Conservation (phyloP, 2,797 vertebrate genomes). For the Gymnoscopelus braueri region DNA sequence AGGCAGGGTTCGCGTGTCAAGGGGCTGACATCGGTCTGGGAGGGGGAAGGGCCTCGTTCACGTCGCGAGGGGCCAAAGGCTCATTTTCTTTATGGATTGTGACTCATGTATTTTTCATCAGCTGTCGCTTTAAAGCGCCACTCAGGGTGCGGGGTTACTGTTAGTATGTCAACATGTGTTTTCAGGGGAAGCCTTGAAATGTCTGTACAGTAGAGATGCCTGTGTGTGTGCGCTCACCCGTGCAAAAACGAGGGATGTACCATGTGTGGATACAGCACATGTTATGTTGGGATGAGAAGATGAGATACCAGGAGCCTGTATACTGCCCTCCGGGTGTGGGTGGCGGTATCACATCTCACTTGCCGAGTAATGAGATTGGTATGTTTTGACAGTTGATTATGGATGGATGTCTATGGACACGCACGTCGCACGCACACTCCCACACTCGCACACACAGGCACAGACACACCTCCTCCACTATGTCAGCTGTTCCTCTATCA, state of each 20-base stretch:
- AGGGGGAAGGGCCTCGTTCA: conserved; percentile 34
- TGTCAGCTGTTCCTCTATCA: conserved; percentile 28
- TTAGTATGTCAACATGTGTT: no score
- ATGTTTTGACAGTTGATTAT: conserved; percentile 37
- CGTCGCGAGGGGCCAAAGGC: conserved; percentile 14
- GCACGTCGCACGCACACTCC: conserved; percentile 13
- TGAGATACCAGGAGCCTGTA: neutral
- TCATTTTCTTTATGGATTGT: conserved; percentile 64
- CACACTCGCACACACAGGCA: conserved; percentile 1
- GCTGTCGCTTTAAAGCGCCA: neutral
- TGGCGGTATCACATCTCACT: conserved; percentile 1
- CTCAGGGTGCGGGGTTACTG: no score
- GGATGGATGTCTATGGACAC: conserved; percentile 10
- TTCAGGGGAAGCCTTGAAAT: no score
- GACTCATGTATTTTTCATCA: conserved; percentile 57
- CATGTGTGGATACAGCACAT: neutral
- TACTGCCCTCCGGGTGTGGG: conserved; percentile 5
- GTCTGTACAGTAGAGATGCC: no score
- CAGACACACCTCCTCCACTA: conserved; percentile 26
- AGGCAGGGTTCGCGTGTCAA: conserved; percentile 54
- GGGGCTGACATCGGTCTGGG: conserved; percentile 16
- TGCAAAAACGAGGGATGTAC: neutral
- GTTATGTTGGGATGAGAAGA: neutral
- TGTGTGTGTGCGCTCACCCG: neutral
- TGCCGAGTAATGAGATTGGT: conserved; percentile 31